Evolutionary conservation across 2,113 vertebrate species (phyloP).

Genomic region (Apus apus): DNA sequence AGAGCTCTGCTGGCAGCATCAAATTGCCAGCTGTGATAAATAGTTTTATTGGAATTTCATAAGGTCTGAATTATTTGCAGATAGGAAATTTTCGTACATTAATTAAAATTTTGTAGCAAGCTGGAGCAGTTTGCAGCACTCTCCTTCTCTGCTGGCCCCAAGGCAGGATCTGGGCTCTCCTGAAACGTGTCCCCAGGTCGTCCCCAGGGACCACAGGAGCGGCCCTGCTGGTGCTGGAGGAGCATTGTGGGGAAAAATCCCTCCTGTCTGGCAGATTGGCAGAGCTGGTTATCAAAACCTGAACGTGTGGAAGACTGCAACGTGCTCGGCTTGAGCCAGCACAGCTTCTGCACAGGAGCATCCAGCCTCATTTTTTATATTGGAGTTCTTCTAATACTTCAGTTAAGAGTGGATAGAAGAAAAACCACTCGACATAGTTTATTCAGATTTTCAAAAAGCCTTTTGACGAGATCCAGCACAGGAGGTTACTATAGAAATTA

Average conservation of each 20-base stretch:
- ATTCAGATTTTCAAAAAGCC: conserved; percentile 67
- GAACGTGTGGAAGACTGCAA: background rate
- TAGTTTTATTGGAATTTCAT: conserved; percentile 66
- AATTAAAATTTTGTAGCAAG: conserved; percentile 65
- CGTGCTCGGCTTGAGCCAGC: background rate
- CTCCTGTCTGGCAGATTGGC: background rate
- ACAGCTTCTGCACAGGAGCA: background rate
- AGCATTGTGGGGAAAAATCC: background rate
- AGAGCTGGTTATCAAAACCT: background rate
- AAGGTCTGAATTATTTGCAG: conserved; percentile 62
- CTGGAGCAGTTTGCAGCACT: background rate
- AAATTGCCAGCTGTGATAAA: conserved; percentile 70
- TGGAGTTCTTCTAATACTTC: conserved; percentile 25
- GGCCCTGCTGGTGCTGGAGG: accelerated
- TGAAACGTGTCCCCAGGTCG: background rate
- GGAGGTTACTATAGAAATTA: conserved; percentile 67
- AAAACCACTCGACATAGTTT: conserved; percentile 35
- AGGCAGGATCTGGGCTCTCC: accelerated
- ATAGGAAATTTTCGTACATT: conserved; percentile 63
- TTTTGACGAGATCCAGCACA: conserved; percentile 41
- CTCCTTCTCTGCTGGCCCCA: background rate
- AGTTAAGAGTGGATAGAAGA: conserved; percentile 30
- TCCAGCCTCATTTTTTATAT: background rate
- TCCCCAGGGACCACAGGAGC: background rate
- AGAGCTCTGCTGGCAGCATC: conserved; percentile 54